Base-by-base conservation (phyloP, 1,140 invertebrate species). In the Drosophila repletoides region DNA sequence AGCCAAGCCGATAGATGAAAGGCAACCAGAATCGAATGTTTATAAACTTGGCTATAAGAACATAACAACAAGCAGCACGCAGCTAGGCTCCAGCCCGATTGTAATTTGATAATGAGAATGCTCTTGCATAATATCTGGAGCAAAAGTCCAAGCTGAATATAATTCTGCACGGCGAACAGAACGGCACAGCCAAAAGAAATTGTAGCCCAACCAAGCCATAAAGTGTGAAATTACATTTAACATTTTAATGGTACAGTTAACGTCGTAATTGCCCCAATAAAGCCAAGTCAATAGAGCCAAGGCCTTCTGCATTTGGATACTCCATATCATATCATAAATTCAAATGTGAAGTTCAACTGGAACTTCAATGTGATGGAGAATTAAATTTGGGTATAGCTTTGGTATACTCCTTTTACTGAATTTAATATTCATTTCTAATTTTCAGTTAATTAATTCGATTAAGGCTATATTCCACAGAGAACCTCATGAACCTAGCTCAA, bases 1-100 rank as follows among this genome's bases (percentile, higher is more conserved):
- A n/a, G n/a, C n/a, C n/a, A n/a, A 22, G 56, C 66, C 53, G 51
- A 68, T 56, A 65, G 75, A 83, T 72, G 77, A 83, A 83, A 81
- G 76, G 63, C 70, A 72, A 56, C 52, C 49, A 55, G 43, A 52
- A 61, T 48, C 36, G 68, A 61, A 38, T 59, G 48, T 52, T 52
- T 53, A 41, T 33, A 58, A n/a, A 65, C 45, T 40, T 34, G 43
- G 61, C 61, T 28, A 56, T 14, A 56, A 41, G 46, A 81, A 76
- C 31, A 19, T 6, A 48, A 31, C 43, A 63, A 45, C 45, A 46
- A 24, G 52, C 31, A 52, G 36, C 19, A 17, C 21, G 43, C 24
- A 26, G 38, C 17, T n/a, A 45, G 17, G 4, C 19, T n/a, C 12
- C 33, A 33, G 43, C 40, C 17, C 33, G 63, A 66, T 66, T 61